Base-by-base conservation (phyloP, 2,888 invertebrate species). In the Dicycla oo region DNA sequence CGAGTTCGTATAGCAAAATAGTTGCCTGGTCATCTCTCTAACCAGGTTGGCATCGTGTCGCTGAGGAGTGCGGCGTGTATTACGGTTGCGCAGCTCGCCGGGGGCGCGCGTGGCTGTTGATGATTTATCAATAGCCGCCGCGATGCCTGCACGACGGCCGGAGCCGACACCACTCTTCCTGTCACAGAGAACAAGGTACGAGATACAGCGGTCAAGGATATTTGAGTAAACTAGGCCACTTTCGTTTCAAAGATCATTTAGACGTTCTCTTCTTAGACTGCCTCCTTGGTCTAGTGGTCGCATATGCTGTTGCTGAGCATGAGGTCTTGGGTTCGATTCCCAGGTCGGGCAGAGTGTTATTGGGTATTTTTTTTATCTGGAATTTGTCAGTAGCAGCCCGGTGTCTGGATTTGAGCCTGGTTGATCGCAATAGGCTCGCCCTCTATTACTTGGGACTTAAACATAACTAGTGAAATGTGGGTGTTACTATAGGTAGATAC, bases 81-180 rank as follows among this genome's bases (percentile, higher is more conserved):
- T 91, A 89, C 91, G 88, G 91, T 91, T 88, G 92, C 92, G 91
- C 90, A 88, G 90, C 84, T 74, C 72, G 89, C 87, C 93, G 92
- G 91, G 88, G 93, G 94, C 94, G 94, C 95, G 94, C 95, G 94
- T 94, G 94, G 92, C 92, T 88, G 92, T 89, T 92, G 92, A 94
- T 94, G 94, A 94, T 94, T 94, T 95, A 95, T 95, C 94, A 94
- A 94, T 90, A 93, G 92, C 90, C 85, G 86, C 89, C 91, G 90
- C 91, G 92, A 93, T 92, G 91, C 91, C 89, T 88, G 94, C 94
- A 93, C 93, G 93, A 93, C 93, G 89, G 87, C 81, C 89, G 85
- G 84, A 82, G 87, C 87, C 88, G 88, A 88, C 82, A 79, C 90
- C 92, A 92, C 90, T 93, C 93, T 94, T 94, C 92, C 92, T 91